phyloP scores from a whole-genome alignment of 2,113 vertebrate genomes.

The Furnarius figulus region DNA sequence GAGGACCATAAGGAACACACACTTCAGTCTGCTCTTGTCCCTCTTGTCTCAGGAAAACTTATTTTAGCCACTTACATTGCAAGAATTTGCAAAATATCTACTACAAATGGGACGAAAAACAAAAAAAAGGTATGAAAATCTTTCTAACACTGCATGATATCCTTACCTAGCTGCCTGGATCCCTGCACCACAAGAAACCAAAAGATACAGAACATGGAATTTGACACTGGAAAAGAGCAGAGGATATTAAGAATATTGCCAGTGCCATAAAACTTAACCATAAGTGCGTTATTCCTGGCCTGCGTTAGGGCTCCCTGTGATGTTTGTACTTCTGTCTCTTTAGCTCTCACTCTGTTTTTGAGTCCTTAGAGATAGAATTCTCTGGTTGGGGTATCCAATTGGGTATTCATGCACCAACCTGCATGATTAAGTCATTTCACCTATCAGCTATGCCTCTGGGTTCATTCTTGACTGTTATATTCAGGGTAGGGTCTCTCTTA shows the following conservation, averaged over 20 bases:
- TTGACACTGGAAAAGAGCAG: background rate
- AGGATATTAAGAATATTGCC: background rate
- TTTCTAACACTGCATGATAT: background rate
- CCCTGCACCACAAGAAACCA: background rate
- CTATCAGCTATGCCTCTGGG: background rate
- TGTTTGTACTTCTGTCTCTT: background rate
- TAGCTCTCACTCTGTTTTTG: background rate
- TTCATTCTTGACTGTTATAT: background rate
- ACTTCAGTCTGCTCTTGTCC: background rate
- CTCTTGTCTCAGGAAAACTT: background rate
- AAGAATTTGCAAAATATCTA: background rate
- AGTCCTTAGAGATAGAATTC: background rate
- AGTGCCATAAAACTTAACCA: background rate
- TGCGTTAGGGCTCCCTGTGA: background rate
- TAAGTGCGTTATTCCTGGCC: background rate
- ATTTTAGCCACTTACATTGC: background rate
- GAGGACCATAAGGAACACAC: background rate
- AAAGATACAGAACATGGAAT: background rate
- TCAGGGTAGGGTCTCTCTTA: background rate
- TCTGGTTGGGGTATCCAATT: background rate
- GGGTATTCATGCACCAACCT: background rate
- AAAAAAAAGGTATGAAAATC: background rate
- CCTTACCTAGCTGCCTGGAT: background rate
- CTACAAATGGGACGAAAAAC: background rate
- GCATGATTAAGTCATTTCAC: background rate